Conservation (phyloP, 1,140 invertebrate species). For the Mesaphorura yosii region DNA sequence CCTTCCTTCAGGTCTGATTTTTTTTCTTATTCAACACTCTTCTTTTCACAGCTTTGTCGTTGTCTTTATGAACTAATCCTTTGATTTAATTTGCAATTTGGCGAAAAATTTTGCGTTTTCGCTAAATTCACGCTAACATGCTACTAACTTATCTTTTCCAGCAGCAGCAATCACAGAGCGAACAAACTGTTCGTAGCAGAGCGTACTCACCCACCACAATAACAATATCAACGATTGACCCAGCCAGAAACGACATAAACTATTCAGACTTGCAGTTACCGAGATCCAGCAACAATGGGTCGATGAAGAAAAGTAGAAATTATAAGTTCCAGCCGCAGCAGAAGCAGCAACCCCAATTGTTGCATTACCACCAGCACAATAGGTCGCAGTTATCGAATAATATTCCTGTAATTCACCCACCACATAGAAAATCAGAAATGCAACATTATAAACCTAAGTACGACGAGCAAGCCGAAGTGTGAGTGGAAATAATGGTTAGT, state of each 20-base stretch:
- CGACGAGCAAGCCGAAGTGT: slow-evolving; percentile 31
- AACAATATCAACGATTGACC: too few relatives aligned
- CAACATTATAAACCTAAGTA: slow-evolving; percentile 30
- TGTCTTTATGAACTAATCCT: too few relatives aligned
- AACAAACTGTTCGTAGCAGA: slow-evolving; percentile 24
- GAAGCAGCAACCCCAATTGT: slow-evolving; percentile 12
- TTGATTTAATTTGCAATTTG: too few relatives aligned
- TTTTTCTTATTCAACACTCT: too few relatives aligned
- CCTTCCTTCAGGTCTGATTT: too few relatives aligned
- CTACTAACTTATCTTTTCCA: background rate
- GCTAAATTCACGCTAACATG: background rate
- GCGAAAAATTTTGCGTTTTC: too few relatives aligned
- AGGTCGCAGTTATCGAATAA: background rate
- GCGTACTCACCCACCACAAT: slow-evolving; percentile 14
- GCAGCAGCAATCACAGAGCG: slow-evolving; percentile 19
- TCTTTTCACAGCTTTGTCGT: too few relatives aligned
- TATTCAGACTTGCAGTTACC: slow-evolving; percentile 30
- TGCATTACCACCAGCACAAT: slow-evolving; percentile 3
- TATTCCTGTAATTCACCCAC: too few relatives aligned
- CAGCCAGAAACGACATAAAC: slow-evolving; percentile 28
- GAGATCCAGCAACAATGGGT: slow-evolving; percentile 30
- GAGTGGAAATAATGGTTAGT: too few relatives aligned
- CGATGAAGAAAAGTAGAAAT: slow-evolving; percentile 31
- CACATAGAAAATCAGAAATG: too few relatives aligned
- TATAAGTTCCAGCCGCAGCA: slow-evolving; percentile 14